Base-by-base conservation (phyloP, 2,888 invertebrate genomes). In the Villa cingulata region DNA sequence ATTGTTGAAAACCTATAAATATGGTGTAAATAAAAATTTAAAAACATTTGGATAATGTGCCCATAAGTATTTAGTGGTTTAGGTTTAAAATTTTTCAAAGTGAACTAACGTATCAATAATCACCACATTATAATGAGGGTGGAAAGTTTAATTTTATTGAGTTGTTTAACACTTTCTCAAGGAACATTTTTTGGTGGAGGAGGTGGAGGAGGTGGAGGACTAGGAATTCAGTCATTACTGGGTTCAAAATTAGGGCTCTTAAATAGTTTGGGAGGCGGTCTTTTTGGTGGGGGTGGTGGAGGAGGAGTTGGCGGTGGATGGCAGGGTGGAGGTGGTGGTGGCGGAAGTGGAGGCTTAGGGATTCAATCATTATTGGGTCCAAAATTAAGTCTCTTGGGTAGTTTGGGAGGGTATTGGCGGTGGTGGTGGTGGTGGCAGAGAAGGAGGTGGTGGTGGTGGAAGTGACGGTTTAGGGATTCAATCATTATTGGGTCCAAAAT, bases 41-140 rank as follows among this genome's bases (percentile, higher is more conserved):
- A n/a, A 10, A 40, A 18, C 40, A 40, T 38, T 45, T 40, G n/a
- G 20, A 37, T 44, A 44, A 37, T 6, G 37, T 38, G 7, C 37
- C 27, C 19, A 44, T n/a, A n/a, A n/a, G n/a, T n/a, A n/a, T n/a
- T n/a, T n/a, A n/a, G n/a, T n/a, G n/a, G n/a, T n/a, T n/a, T n/a
- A n/a, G n/a, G n/a, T n/a, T n/a, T n/a, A n/a, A n/a, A n/a, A n/a
- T n/a, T n/a, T n/a, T n/a, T n/a, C n/a, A n/a, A n/a, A n/a, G n/a
- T n/a, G n/a, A n/a, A n/a, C n/a, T n/a, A n/a, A n/a, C n/a, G n/a
- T n/a, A n/a, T n/a, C n/a, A n/a, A n/a, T n/a, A n/a, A n/a, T n/a
- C n/a, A n/a, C n/a, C n/a, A n/a, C n/a, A n/a, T n/a, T n/a, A n/a
- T 29, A 27, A 44, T 44, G 44, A 37, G 44, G 23, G 37, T 29